Base-by-base conservation (phyloP, 1,140 invertebrate species). In the Rhysida immarginata region DNA sequence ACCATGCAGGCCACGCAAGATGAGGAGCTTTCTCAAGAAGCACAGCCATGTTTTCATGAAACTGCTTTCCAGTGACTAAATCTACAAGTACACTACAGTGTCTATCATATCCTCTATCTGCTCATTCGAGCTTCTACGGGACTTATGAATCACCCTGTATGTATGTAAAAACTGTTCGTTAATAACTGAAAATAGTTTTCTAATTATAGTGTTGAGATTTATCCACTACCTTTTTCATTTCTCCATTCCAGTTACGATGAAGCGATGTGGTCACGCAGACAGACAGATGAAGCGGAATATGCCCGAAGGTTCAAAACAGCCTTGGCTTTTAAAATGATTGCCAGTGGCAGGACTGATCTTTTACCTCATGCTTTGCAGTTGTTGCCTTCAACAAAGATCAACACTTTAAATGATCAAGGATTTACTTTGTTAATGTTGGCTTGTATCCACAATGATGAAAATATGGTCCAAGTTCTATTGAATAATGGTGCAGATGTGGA, bases 371-470 rank as follows among this genome's bases (percentile, higher is more conserved):
- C 85, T 0, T 66, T 85, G 1, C 71, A 82, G 8, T 70, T 91
- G 23, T 69, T 93, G 42, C 87, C 87, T 0, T 65, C 78, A 0
- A 75, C 79, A 0, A 85, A 85, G 77, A 59, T 79, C 41, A 85
- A 90, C 62, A 85, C 85, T 0, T 74, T 87, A 0, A 86, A 89
- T 63, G 80, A 85, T 18, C 77, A 78, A 18, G 87, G 87, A 0
- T 74, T 88, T 26, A 86, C 85, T 0, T 82, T 83, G 0, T 68
- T 91, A 2, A 91, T 91, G 87, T 69, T 87, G 26, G 82, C 86
- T 0, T 81, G 82, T 35, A 74, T 89, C 0, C 76, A 80, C 3
- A 85, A 85, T 14, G 86, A 92, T 63, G 87, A 90, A 61, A 72
- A 78, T 20, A 80, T 83, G 29, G 81, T 84, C 0, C 71, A 73